Evolutionary conservation across 2,113 vertebrate genomes (phyloP), one percentile per base, ranked within the genome.

Genomic region (Lophius piscatorius): DNA sequence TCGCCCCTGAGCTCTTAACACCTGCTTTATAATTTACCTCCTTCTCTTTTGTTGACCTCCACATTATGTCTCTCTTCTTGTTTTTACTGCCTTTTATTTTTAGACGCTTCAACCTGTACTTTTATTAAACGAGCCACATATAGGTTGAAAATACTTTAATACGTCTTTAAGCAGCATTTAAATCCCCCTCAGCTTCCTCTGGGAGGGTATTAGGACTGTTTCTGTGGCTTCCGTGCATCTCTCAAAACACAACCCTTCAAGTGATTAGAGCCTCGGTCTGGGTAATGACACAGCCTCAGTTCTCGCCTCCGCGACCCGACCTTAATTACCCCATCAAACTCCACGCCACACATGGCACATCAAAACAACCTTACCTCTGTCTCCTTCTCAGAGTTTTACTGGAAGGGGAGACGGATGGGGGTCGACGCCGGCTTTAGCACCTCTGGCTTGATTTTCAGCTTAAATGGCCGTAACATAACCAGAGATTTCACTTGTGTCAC

Each of bases 251-350:
- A 63, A 70, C 60, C 76, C 21, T 31, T 62, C 13, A 46, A 60
- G 62, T 82, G 70, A 88, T 90, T 81, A 80, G 48, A 46, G 52
- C 52, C 67, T 67, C 39, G 63, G 63, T 61, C 59, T 36, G 47
- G 49, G 44, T 84, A 78, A 76, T 77, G 77, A 83, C 61, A 63
- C 71, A 69, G 57, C 26, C 31, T 45, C 51, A 63, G 68, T 68
- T 67, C 74, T 82, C 58, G 61, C 65, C 50, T 76, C 47, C 55
- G 65, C 46, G 76, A 61, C 71, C 63, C 71, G 42, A 68, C 78
- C 68, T 70, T 82, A 90, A 92, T 89, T 74, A 87, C 61, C 49
- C 74, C 68, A 59, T 83, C 83, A 83, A 89, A 83, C 70, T 64
- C 72, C 45, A 47, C 62, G 31, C 47, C 76, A 62, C 86, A 90